Conservation (phyloP, 2,113 vertebrate genomes). For the Phrynocephalus versicolor region DNA sequence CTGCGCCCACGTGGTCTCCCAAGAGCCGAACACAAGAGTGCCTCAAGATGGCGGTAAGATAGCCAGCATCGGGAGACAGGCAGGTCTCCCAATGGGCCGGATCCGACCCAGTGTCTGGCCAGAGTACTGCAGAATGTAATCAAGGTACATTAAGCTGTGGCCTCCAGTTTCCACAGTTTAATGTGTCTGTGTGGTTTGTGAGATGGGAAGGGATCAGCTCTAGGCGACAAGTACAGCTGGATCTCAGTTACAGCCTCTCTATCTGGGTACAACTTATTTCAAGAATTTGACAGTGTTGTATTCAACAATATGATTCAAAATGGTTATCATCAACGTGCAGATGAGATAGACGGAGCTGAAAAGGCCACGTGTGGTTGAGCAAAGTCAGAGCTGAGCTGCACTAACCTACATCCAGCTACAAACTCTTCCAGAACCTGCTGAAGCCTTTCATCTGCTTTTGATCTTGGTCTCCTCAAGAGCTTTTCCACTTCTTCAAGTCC, state of each 20-base stretch:
- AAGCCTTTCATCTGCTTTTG: constrained; percentile 77
- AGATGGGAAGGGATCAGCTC: too few relatives aligned
- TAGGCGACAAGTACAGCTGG: too few relatives aligned
- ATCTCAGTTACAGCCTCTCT: background rate
- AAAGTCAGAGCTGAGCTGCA: background rate
- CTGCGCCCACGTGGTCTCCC: too few relatives aligned
- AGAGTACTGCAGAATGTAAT: too few relatives aligned
- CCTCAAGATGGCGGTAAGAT: too few relatives aligned
- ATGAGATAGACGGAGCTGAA: background rate
- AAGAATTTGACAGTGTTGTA: background rate
- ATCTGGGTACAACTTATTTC: background rate
- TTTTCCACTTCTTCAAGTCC: constrained; percentile 85
- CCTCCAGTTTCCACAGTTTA: too few relatives aligned
- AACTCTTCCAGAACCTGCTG: constrained; percentile 85
- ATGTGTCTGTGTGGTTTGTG: too few relatives aligned
- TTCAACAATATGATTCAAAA: background rate
- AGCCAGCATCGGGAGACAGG: too few relatives aligned
- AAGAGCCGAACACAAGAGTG: too few relatives aligned
- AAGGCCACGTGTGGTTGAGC: background rate
- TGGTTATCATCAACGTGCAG: background rate
- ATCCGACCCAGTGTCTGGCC: too few relatives aligned
- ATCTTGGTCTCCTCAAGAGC: constrained; percentile 78
- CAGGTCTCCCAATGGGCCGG: too few relatives aligned
- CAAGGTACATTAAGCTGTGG: too few relatives aligned
- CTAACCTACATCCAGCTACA: constrained; percentile 89